Conservation (phyloP, 2,888 invertebrate species). For the Blera fallax region DNA sequence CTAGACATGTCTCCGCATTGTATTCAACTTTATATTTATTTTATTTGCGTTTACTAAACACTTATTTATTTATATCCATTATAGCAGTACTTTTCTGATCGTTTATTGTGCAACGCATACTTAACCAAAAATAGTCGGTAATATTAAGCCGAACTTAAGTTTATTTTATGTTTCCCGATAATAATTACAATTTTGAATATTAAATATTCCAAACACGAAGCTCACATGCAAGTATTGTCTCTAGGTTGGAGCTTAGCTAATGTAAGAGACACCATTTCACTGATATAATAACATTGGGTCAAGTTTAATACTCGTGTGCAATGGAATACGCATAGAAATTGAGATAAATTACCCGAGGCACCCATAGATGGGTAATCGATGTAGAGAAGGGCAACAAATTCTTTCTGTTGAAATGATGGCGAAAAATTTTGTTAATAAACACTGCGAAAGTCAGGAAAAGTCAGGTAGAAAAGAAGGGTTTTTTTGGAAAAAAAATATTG, state of each 20-base stretch:
- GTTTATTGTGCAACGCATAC: constrained; percentile 7
- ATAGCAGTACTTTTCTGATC: neutral
- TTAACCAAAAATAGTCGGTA: neutral
- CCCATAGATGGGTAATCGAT: constrained; percentile 1
- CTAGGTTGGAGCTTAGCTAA: constrained; percentile 6
- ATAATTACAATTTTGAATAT: constrained; percentile 5
- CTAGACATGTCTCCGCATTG: too few relatives aligned
- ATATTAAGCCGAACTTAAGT: neutral
- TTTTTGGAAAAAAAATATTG: too few relatives aligned
- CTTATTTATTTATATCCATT: neutral
- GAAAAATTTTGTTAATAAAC: neutral
- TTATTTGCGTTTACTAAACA: neutral
- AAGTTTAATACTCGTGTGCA: constrained; percentile 44
- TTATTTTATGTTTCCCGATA: constrained; percentile 19
- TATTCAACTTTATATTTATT: too few relatives aligned
- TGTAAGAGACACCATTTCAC: constrained; percentile 26
- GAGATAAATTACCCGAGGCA: constrained; percentile 27
- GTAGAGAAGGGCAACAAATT: neutral
- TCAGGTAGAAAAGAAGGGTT: too few relatives aligned
- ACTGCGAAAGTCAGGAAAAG: too few relatives aligned
- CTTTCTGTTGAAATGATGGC: neutral
- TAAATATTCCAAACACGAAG: constrained; percentile 31
- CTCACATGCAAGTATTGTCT: neutral
- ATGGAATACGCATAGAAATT: constrained; percentile 39
- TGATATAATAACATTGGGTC: constrained; percentile 31